Evolutionary conservation across 2,113 vertebrate species (phyloP), one percentile per base, ranked within the genome.

Genomic region (Monarcha castaneiventris): DNA sequence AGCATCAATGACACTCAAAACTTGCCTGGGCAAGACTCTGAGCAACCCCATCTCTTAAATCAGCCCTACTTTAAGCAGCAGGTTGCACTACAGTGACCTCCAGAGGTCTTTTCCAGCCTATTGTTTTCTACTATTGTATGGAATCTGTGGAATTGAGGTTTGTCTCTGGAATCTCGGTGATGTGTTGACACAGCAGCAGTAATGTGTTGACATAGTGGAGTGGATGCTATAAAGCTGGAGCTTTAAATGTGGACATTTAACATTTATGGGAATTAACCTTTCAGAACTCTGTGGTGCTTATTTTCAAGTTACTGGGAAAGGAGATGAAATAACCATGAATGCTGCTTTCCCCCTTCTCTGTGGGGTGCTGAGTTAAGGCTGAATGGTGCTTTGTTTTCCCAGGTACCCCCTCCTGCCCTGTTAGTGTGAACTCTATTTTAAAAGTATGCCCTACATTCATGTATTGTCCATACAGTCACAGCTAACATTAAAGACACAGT

Each of bases 41-140:
- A 55, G 68, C 68, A 80, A 6, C 44, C 39, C 55, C 19, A 37
- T 71, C 52, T 63, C 52, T 63, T 66, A 87, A 92, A 64, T 51
- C 29, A 71, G 43, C 55, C 46, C 33, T 89, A 11, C 68, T 93
- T 92, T 51, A 51, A 87, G 71, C 72, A 80, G 90, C 88, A 83
- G 79, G 72, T 55, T 95, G 88, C 72, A 84, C 86, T 92, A 44
- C 61, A 97, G 93, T 95, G 96, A 97, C 95, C 94, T 96, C 95
- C 94, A 94, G 96, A 97, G 96, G 94, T 89, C 93, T 89, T 35
- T 92, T 81, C 72, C 68, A 82, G 68, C 37, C 87, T 67, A 48
- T 95, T 95, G 91, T 93, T 88, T 85, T 58, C 49, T 83, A 0
- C 32, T 72, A 3, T 84, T 90, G 69, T 77, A 6, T 46, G 79